These are phyloP conservation scores for Drosophila ustulata DNA, from an alignment of 2,888 invertebrate species.

Conservation along the genomic window DNA sequence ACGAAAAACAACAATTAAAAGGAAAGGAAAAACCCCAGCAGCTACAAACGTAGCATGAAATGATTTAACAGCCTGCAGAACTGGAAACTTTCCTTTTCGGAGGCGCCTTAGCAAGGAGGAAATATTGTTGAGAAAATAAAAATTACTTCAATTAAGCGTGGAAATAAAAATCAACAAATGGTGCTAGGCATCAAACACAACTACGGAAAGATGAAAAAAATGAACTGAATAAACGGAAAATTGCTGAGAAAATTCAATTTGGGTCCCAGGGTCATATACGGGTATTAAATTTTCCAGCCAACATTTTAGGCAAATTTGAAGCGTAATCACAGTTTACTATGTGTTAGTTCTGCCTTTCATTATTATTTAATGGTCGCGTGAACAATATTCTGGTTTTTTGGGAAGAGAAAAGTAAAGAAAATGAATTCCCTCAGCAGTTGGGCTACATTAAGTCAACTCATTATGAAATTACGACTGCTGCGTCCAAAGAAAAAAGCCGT, in stretches of 20 bases:
- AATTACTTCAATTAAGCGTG: conserved; percentile 50
- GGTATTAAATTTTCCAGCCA: conserved; percentile 14
- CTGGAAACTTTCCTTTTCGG: conserved; percentile 24
- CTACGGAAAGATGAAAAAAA: conserved; percentile 18
- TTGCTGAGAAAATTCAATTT: conserved; percentile 20
- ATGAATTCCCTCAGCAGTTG: conserved; percentile 48
- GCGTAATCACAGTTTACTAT: conserved; percentile 26
- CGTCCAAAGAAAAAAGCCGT: conserved; percentile 34
- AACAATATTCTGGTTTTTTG: conserved; percentile 43
- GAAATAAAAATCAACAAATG: conserved; percentile 50
- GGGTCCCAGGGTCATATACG: neutral
- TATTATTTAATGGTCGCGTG: conserved; percentile 57
- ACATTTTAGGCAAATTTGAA: conserved; percentile 9
- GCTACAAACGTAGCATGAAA: conserved; percentile 35
- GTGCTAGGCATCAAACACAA: conserved; percentile 29
- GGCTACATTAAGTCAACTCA: conserved; percentile 78
- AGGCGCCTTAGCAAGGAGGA: conserved; percentile 14
- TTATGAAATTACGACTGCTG: conserved; percentile 69
- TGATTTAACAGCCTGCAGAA: conserved; percentile 43
- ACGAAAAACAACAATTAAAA: conserved; percentile 33
- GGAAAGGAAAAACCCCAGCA: conserved; percentile 37
- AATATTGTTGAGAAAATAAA: conserved; percentile 32
- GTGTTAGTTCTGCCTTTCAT: conserved; percentile 50
- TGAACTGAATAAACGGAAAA: conserved; percentile 8
- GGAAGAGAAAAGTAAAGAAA: conserved; percentile 15